Evolutionary conservation across 2,888 invertebrate species (phyloP).

Genomic region (Colletes collaris): DNA sequence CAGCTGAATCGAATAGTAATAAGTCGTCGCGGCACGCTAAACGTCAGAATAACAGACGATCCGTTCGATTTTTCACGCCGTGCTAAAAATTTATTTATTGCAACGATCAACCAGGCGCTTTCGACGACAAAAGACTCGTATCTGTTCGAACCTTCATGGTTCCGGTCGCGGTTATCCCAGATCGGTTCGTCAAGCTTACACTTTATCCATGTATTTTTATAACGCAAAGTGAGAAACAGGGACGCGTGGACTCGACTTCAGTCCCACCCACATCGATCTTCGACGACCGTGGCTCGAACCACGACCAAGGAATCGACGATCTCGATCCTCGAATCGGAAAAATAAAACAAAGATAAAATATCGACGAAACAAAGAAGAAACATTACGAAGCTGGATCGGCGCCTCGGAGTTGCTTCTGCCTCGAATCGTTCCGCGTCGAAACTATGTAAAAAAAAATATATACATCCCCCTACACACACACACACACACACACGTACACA

Average conservation of each 20-base stretch:
- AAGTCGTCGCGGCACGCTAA: neutral
- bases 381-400: neutral
- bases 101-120: neutral
- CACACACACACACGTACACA: neutral
- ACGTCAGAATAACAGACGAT: no score
- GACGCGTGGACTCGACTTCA: slow-evolving; percentile 1
- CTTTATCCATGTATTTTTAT: slow-evolving; percentile 65
- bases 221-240: slow-evolving; percentile 41
- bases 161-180: slow-evolving; percentile 21
- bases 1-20: neutral
- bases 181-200: slow-evolving; percentile 41
- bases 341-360: no score
- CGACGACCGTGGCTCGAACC: slow-evolving; percentile 7
- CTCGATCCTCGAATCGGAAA: neutral
- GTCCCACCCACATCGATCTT: neutral
- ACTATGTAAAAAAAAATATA: slow-evolving; percentile 20
- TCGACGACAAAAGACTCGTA: neutral
- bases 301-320: neutral
- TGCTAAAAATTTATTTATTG: no score
- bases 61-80: no score
- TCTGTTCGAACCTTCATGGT: neutral
- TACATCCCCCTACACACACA: no score
- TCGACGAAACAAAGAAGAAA: neutral
- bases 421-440: slow-evolving; percentile 50
- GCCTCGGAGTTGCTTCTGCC: neutral